Evolutionary conservation across 2,113 vertebrate genomes (phyloP).

Genomic region (Egretta garzetta): DNA sequence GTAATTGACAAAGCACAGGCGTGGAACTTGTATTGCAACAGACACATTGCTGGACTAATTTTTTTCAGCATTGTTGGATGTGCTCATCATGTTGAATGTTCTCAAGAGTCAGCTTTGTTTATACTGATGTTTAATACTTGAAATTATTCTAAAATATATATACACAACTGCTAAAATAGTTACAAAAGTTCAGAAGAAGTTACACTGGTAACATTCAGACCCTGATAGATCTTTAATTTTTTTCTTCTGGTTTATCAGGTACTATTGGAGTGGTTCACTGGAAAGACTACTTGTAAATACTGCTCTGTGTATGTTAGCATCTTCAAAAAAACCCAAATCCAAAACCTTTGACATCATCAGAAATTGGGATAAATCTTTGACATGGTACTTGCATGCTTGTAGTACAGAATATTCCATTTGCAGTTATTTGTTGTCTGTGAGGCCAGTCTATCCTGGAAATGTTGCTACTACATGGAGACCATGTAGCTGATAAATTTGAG

Average conservation of each 20-base stretch:
- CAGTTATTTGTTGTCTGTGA: background rate
- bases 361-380: background rate
- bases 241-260: background rate
- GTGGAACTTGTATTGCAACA: conserved; percentile 15
- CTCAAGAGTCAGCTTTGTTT: background rate
- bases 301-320: background rate
- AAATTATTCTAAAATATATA: background rate
- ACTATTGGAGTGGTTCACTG: background rate
- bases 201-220: background rate
- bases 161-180: background rate
- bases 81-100: background rate
- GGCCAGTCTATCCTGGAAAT: background rate
- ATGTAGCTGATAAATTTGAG: background rate
- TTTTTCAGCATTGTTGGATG: background rate
- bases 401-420: background rate
- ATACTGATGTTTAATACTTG: background rate
- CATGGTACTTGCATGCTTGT: background rate
- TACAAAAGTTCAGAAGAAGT: background rate
- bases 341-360: background rate
- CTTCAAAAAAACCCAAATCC: background rate
- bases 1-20: background rate
- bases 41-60: background rate
- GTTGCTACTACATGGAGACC: background rate
- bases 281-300: background rate
- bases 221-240: background rate